phyloP scores from a whole-genome alignment of 2,888 invertebrate species.

The Euzetes globulus region DNA sequence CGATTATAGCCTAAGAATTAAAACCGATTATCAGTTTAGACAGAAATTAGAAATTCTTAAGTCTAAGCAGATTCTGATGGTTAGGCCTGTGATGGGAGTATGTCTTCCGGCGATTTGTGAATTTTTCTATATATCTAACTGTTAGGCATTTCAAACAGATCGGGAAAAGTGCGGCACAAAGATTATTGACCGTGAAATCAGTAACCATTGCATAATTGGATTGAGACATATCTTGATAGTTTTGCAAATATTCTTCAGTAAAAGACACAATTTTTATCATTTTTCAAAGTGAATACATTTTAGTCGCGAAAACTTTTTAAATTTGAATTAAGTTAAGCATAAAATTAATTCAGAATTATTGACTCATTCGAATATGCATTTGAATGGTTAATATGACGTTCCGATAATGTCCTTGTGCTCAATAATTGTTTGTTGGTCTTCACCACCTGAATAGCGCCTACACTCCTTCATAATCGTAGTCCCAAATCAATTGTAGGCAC shows the following conservation, averaged over 20 bases:
- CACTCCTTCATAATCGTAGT: conserved; percentile 1
- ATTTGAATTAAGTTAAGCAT: not conserved
- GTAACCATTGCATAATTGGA: not conserved
- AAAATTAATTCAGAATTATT: conserved; percentile 15
- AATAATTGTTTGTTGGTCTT: conserved; percentile 27
- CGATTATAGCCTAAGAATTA: not conserved
- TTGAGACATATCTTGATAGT: no score
- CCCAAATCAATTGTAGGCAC: conserved; percentile 23
- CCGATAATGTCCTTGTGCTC: conserved; percentile 22
- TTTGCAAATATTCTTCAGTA: no score
- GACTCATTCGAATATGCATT: conserved; percentile 7
- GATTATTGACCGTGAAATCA: conserved; percentile 27
- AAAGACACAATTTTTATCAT: no score
- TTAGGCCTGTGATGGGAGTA: not conserved
- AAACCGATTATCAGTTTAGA: not conserved
- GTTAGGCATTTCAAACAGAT: conserved; percentile 18
- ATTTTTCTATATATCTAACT: not conserved
- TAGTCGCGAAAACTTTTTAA: not conserved
- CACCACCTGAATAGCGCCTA: conserved; percentile 19
- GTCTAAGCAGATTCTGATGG: no score
- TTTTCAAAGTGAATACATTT: no score
- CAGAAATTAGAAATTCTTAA: no score
- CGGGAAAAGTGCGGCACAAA: not conserved
- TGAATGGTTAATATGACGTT: not conserved
- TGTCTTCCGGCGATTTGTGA: not conserved